Percentiles rank a stretch among this genome's conserved stretches.
phyloP scores from a whole-genome alignment of 2,888 invertebrate genomes.

The Chelonus formosanus region DNA sequence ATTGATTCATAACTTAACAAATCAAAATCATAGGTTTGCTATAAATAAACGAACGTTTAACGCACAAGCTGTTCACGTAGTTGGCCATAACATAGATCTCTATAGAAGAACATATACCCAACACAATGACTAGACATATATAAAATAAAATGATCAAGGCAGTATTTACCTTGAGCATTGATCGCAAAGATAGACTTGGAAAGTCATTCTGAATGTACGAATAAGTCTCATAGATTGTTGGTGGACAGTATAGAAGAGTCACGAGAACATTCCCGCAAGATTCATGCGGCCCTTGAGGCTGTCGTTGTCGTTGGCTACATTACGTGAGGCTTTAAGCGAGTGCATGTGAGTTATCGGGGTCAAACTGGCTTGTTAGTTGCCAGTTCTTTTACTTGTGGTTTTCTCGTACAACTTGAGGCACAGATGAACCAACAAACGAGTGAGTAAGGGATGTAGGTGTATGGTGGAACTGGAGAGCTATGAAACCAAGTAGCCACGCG shows the following conservation, averaged over 20 bases:
- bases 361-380: neutral
- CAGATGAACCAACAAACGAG: slow-evolving; percentile 29
- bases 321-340: slow-evolving; percentile 8
- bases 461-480: slow-evolving; percentile 9
- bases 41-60: too few relatives aligned
- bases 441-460: slow-evolving; percentile 23
- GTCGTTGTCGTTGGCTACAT: slow-evolving; percentile 8
- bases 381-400: slow-evolving; percentile 1
- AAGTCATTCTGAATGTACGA: neutral
- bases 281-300: slow-evolving; percentile 11
- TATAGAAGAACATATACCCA: slow-evolving; percentile 4
- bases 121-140: neutral
- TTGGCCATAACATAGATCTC: neutral
- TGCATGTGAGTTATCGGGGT: slow-evolving; percentile 17
- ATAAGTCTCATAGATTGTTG: neutral
- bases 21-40: too few relatives aligned
- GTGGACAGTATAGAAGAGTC: neutral
- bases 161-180: neutral
- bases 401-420: slow-evolving; percentile 19
- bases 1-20: too few relatives aligned
- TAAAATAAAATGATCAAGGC: too few relatives aligned
- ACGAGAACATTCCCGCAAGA: slow-evolving; percentile 9
- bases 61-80: too few relatives aligned
- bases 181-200: slow-evolving; percentile 1
- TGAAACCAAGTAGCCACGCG: slow-evolving; percentile 25